Base-by-base conservation (phyloP, 2,888 invertebrate species). In the Pristionchus arcanus region DNA sequence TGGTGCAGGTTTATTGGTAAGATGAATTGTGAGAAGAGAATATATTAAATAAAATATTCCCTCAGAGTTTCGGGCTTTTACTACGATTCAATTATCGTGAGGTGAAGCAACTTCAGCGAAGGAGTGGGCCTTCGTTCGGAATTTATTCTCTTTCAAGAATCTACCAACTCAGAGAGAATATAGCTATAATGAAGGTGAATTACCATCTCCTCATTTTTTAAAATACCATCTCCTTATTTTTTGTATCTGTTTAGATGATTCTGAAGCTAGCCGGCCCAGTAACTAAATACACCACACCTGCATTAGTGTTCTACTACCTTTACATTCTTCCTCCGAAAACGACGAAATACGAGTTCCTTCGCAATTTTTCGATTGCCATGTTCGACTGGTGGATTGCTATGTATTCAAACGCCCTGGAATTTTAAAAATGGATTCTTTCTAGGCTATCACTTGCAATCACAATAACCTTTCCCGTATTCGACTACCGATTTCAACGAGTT, bases 351-450 rank as follows among this genome's bases (percentile, higher is more conserved):
- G 49, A 42, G 13, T 81, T 49, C 9, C 31, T 49, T 2, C 42
- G 49, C 2, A 11, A 49, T 28, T 81, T 81, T n/a, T 81, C 81
- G 2, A 28, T 81, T 11, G 81, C 81, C 15, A 81, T 81, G 49
- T 81, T 81, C n/a, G 81, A 81, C 28, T 81, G 81, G 81, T 81
- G 81, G 81, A 25, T 81, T 25, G 49, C 81, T n/a, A 49, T 49
- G 81, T 81, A 31, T 2, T 11, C 7, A 25, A 7, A 25, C 3
- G 25, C 2, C 7, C 25, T 1, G 19, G 63, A 25, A 63, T 2
- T 4, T 16, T 2, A 21, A 25, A 25, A 21, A 7, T 21, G 25
- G 4, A 1, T 4, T 7, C 25, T 9, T 13, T 81, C n/a, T 28
- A 81, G 81, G n/a, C 28, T 81, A 11, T 81, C 81, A n/a, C 49